Percentiles rank a stretch among this genome's conserved stretches.
phyloP scores from a whole-genome alignment of 2,113 vertebrate genomes.

The Halichoerus grypus region DNA sequence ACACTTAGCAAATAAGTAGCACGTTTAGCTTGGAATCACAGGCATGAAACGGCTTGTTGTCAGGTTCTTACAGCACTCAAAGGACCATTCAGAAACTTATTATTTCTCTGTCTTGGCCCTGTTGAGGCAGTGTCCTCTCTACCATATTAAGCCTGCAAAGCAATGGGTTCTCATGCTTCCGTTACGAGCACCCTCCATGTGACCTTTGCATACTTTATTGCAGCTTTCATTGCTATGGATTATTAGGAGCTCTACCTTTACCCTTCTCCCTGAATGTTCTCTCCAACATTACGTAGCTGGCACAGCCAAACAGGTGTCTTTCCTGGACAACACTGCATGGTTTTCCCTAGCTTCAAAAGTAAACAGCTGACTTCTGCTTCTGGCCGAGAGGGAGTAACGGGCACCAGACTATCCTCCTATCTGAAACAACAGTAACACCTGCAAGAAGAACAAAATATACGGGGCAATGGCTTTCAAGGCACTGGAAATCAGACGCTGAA shows the following conservation, averaged over 20 bases:
- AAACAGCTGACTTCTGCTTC: not conserved
- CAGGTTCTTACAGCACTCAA: not conserved
- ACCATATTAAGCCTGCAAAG: not conserved
- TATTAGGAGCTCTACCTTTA: not conserved
- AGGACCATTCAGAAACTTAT: not conserved
- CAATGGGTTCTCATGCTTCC: not conserved
- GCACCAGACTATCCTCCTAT: not conserved
- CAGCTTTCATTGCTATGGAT: not conserved
- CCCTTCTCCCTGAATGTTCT: not conserved
- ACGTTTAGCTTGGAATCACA: slow-evolving; percentile 50
- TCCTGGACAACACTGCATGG: too few relatives aligned
- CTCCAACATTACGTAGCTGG: not conserved
- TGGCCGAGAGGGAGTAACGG: not conserved
- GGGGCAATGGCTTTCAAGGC: not conserved
- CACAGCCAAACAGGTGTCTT: not conserved
- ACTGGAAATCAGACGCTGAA: not conserved
- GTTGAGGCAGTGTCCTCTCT: not conserved
- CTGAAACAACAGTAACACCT: not conserved
- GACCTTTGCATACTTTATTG: not conserved
- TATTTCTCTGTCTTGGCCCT: not conserved
- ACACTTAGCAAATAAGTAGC: slow-evolving; percentile 61
- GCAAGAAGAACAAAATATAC: not conserved
- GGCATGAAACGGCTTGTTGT: not conserved
- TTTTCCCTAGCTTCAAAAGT: not conserved
- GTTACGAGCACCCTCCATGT: too few relatives aligned